Conservation (phyloP, 2,113 vertebrate genomes). For the Ictalurus furcatus region DNA sequence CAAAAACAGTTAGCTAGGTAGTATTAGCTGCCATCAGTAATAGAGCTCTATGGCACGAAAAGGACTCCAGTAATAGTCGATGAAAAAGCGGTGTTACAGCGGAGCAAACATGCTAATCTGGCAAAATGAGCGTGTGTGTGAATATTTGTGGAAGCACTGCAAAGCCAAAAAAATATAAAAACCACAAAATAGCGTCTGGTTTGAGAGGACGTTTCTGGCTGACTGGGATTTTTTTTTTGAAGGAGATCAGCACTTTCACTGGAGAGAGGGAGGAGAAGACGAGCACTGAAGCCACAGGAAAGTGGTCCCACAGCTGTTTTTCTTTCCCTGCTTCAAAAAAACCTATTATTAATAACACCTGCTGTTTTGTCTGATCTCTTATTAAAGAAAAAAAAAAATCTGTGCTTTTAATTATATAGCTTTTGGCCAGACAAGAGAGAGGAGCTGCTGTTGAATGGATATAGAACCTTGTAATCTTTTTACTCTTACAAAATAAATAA, state of each 20-base stretch:
- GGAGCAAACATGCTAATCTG: conserved; percentile 4
- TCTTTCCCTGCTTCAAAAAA: conserved; percentile 22
- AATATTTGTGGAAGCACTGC: conserved; percentile 13
- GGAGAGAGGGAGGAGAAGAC: neutral
- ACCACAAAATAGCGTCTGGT: neutral
- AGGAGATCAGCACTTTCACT: conserved; percentile 22
- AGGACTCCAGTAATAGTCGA: neutral
- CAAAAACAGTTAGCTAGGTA: neutral
- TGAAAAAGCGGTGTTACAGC: neutral
- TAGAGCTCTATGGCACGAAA: neutral
- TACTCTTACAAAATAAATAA: neutral
- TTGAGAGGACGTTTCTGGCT: neutral
- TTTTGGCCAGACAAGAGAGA: conserved; percentile 19
- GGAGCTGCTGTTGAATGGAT: neutral
- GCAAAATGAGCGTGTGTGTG: neutral
- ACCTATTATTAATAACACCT: conserved; percentile 44
- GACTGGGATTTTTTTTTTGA: conserved; percentile 1
- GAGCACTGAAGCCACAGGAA: conserved; percentile 9
- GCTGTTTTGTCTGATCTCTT: conserved; percentile 35
- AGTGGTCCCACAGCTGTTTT: conserved; percentile 41
- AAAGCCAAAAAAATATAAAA: conserved; percentile 28
- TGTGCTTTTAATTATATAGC: conserved; percentile 33
- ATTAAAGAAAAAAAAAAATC: neutral
- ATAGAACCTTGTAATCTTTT: conserved; percentile 8
- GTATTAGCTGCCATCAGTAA: neutral